Conservation (phyloP, 1,140 invertebrate species). For the Lysiphlebus fabarum region DNA sequence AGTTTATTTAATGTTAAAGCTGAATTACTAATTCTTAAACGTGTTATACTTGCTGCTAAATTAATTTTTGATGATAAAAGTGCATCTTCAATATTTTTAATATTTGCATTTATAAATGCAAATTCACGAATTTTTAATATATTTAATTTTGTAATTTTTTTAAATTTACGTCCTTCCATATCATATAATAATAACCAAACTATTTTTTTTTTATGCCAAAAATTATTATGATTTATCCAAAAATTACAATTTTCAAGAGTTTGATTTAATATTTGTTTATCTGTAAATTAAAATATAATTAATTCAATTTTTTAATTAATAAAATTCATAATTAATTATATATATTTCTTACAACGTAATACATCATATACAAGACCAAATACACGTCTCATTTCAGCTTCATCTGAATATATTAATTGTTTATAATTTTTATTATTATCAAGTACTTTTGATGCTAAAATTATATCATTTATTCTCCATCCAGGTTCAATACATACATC, state of each 20-base stretch:
- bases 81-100: slow-evolving; percentile 59
- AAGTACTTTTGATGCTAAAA: slow-evolving; percentile 40
- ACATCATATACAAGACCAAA: slow-evolving; percentile 76
- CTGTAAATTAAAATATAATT: slow-evolving; percentile 50
- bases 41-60: slow-evolving; percentile 67
- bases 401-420: slow-evolving; percentile 53
- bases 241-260: slow-evolving; percentile 65
- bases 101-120: slow-evolving; percentile 50
- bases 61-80: slow-evolving; percentile 63
- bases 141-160: slow-evolving; percentile 43
- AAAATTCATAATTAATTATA: too few relatives aligned
- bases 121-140: slow-evolving; percentile 39
- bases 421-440: slow-evolving; percentile 20
- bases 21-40: slow-evolving; percentile 66
- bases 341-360: slow-evolving; percentile 64
- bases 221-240: slow-evolving; percentile 57
- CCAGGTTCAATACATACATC: slow-evolving; percentile 38
- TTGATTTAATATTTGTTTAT: slow-evolving; percentile 66
- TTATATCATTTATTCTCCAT: slow-evolving; percentile 40
- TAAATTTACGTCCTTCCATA: slow-evolving; percentile 61
- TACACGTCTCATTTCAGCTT: slow-evolving; percentile 74
- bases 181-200: slow-evolving; percentile 65
- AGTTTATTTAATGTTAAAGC: slow-evolving; percentile 61
- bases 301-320: background rate
- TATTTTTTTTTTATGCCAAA: slow-evolving; percentile 45